Base-by-base conservation (phyloP, 2,113 vertebrate species). In the Hydropotes inermis region DNA sequence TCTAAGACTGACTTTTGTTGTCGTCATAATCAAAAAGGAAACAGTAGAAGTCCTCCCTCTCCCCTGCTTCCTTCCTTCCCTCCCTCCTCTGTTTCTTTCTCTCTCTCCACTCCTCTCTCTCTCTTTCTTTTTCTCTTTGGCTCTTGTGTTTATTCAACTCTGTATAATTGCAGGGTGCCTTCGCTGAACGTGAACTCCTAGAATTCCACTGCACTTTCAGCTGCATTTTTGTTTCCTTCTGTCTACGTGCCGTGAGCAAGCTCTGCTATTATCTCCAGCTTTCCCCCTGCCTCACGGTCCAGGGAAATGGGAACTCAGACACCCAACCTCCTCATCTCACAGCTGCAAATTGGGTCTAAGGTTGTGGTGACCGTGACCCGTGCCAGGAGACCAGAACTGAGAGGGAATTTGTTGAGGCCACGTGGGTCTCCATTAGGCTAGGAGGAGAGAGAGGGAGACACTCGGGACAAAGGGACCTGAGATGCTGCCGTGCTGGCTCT, bases 191-290 rank as follows among this genome's bases (percentile, higher is more conserved):
- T 43, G 43, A 12, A 17, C 30, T 84, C 91, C 45, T 43, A 2
- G 36, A 67, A 39, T 9, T 15, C 15, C n/a, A 36, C 28, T 16
- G 13, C 25, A 36, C 15, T 4, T 79, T 6, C 8, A 47, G 15
- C 36, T 52, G 39, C 7, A 21, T 57, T 39, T 54, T 47, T 30
- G 39, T 60, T 78, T 39, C 25, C 78, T 84, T 87, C 84, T n/a
- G 5, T 27, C 23, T n/a, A 50, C 27, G 0, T 28, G 21, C 33
- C 33, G 6, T 16, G 14, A 47, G 15, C 0, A 0, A 55, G 28
- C 15, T 13, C 84, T 78, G 1, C 55, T 70, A 52, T 50, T 28
- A 82, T 39, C 61, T 0, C 28, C 33, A 6, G 52, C 58, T 91
- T 88, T 60, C 36, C 30, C 88, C 15, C 90, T 0, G 0, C 45